Evolutionary conservation across 2,888 invertebrate species (phyloP), one percentile per base, ranked within the genome.

Genomic region (Macropis europaea): DNA sequence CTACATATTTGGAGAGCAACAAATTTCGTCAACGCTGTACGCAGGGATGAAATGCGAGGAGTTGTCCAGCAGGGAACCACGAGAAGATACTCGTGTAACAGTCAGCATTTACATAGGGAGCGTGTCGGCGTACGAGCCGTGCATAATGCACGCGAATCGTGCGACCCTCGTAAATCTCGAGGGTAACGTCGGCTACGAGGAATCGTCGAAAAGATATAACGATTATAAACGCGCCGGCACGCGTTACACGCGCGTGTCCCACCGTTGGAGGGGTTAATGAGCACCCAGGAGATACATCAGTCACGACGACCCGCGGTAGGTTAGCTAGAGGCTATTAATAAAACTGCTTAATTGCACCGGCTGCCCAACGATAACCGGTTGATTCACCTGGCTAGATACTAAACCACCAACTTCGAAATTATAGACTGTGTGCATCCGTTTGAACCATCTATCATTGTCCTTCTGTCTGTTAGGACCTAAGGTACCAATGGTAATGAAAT

Each of bases 311-410:
- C 26, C 50, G 63, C 62, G 61, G 56, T 66, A 61, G 66, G 43
- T 57, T 53, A 56, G 62, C 52, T 54, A 69, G 47, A 53, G 56
- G 74, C 79, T 76, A 81, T 84, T 83, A 84, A 84, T 84, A 79
- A 83, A 76, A 76, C 69, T 73, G 75, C 72, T 83, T 84, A 79
- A 84, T 83, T 73, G 81, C 80, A 56, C 36, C 57, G 72, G 57
- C 56, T 60, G 48, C 48, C 32, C 66, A 66, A 59, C 61, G 77
- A 79, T 81, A 78, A 73, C 19, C 40, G 34, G 13, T 40, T n/a
- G n/a, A n/a, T n/a, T n/a, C n/a, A n/a, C n/a, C n/a, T n/a, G n/a
- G n/a, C n/a, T n/a, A n/a, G n/a, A n/a, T n/a, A n/a, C n/a, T n/a
- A n/a, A n/a, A n/a, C n/a, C n/a, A n/a, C n/a, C n/a, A n/a, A n/a